Percentiles rank a stretch among this genome's conserved stretches.
phyloP scores from a whole-genome alignment of 2,797 vertebrate genomes.

The Sphenodon punctatus region DNA sequence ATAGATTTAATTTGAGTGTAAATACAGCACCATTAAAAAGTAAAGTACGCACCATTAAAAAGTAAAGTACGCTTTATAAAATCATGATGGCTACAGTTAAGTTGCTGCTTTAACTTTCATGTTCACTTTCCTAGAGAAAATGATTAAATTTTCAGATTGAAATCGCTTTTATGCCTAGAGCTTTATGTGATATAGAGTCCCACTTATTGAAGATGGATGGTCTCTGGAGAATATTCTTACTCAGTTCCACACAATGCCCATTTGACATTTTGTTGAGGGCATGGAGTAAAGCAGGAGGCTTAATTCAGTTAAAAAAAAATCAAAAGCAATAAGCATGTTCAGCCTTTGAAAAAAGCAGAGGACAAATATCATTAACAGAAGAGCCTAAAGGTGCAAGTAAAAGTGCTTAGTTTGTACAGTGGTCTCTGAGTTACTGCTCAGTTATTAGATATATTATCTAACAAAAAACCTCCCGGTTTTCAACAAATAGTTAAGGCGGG shows the following conservation, averaged over 20 bases:
- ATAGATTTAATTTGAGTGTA: conserved; percentile 51
- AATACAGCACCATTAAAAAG: conserved; percentile 32
- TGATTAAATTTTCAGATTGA: conserved; percentile 56
- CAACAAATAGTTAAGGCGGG: too few species aligned
- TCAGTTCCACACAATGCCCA: conserved; percentile 44
- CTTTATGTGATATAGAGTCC: conserved; percentile 68
- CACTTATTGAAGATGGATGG: conserved; percentile 60
- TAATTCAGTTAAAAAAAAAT: conserved; percentile 59
- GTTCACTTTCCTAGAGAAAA: conserved; percentile 58
- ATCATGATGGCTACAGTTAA: conserved; percentile 10
- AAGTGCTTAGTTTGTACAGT: too few species aligned
- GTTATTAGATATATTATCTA: too few species aligned
- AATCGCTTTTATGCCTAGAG: conserved; percentile 53
- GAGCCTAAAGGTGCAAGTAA: conserved; percentile 28
- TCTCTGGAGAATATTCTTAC: conserved; percentile 52
- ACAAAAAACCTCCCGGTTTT: too few species aligned
- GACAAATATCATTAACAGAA: conserved; percentile 37
- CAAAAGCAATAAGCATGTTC: conserved; percentile 46
- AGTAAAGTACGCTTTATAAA: conserved; percentile 40
- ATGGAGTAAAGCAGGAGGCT: conserved; percentile 58
- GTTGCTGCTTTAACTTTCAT: conserved; percentile 26
- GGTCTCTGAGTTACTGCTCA: background rate
- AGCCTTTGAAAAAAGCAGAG: conserved; percentile 44
- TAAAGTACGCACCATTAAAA: conserved; percentile 17
- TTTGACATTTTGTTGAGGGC: conserved; percentile 63